Conservation (phyloP, 92 coral and sea anemone species). For the Epizoanthus stellaris region DNA sequence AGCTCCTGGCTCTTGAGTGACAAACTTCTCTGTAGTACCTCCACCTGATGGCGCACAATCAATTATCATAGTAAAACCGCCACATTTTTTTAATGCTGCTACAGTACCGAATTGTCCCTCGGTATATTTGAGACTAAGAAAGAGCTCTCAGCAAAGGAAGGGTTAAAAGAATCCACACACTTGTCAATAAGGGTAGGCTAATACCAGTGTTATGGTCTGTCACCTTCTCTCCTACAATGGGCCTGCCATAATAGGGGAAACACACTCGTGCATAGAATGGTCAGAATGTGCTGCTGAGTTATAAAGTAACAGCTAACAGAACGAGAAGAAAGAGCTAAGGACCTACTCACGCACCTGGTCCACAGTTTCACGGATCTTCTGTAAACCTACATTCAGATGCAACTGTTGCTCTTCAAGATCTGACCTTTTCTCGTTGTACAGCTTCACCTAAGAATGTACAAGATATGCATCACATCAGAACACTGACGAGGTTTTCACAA, state of each 20-base stretch:
- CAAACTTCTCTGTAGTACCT: constrained; percentile 96
- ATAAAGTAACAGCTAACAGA: neutral
- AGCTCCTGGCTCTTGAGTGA: constrained; percentile 99
- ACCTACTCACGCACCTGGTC: constrained; percentile 72
- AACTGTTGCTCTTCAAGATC: constrained; percentile 98
- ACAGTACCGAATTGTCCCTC: too few species aligned
- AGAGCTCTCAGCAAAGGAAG: too few species aligned
- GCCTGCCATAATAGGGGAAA: too few species aligned
- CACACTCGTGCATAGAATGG: too few species aligned
- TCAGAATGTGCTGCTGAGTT: too few species aligned
- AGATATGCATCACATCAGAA: neutral
- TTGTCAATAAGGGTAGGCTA: too few species aligned
- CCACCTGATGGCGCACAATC: constrained; percentile 66
- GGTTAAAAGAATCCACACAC: too few species aligned
- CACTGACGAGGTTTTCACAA: neutral
- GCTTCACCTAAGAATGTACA: constrained; percentile 74
- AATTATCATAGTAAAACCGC: neutral
- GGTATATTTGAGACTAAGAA: too few species aligned
- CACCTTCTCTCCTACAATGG: too few species aligned
- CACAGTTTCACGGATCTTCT: constrained; percentile 96
- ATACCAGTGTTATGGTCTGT: too few species aligned
- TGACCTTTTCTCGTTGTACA: constrained; percentile 96
- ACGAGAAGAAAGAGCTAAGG: neutral
- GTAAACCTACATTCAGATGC: constrained; percentile 96
- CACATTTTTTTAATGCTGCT: too few species aligned